phyloP scores from a whole-genome alignment of 2,113 vertebrate species.

The Macquaria ambigua region DNA sequence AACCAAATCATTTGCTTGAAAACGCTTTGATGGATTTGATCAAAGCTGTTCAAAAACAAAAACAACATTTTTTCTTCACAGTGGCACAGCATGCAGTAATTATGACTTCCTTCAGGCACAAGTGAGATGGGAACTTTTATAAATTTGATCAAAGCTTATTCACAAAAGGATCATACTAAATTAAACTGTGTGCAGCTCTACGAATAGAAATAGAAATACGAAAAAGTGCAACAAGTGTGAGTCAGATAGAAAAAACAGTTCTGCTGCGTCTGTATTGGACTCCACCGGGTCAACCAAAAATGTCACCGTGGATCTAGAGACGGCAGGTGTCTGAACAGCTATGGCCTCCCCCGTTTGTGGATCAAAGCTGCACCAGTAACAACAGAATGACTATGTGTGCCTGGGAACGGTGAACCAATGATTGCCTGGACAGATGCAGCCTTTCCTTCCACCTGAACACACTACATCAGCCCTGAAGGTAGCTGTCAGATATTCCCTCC shows the following conservation, averaged over 20 bases:
- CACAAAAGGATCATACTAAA: not conserved
- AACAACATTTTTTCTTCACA: not conserved
- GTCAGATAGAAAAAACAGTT: constrained; percentile 5
- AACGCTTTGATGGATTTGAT: constrained; percentile 15
- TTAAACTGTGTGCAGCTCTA: not conserved
- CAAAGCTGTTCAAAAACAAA: constrained; percentile 20
- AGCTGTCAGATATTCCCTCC: constrained; percentile 67
- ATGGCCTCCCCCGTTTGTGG: constrained; percentile 29
- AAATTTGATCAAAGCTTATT: constrained; percentile 11
- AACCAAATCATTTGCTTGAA: not conserved
- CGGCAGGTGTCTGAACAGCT: constrained; percentile 37
- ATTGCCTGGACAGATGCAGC: constrained; percentile 68
- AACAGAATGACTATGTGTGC: constrained; percentile 33
- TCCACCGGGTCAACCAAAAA: constrained; percentile 38
- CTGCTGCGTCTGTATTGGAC: constrained; percentile 15
- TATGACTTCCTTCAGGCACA: not conserved
- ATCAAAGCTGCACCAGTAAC: constrained; percentile 53
- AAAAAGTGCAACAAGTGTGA: not conserved
- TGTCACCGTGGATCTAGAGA: constrained; percentile 22
- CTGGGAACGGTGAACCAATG: constrained; percentile 46
- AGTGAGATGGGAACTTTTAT: not conserved
- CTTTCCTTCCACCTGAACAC: constrained; percentile 75
- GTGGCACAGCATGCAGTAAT: constrained; percentile 11
- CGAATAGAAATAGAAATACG: constrained; percentile 10
- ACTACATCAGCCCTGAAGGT: constrained; percentile 77